Conservation (phyloP, 2,888 invertebrate species). For the Falcaria lacertinaria region DNA sequence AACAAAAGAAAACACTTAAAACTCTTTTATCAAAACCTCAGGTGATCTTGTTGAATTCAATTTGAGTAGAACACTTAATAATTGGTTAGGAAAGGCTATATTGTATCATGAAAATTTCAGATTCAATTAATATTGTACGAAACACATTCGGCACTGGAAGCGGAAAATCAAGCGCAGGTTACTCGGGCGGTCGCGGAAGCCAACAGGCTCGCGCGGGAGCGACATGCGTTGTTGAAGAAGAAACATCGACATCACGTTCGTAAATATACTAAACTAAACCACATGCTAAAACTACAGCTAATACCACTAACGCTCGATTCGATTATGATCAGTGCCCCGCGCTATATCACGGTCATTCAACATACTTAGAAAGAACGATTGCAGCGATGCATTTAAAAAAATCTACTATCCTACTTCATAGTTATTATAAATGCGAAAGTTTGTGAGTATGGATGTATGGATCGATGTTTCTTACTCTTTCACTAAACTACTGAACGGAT, state of each 20-base stretch:
- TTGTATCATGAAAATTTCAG: slow-evolving; percentile 41
- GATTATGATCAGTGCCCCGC: too few species aligned
- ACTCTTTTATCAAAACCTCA: slow-evolving; percentile 89
- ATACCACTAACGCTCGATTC: too few species aligned
- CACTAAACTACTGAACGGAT: too few species aligned
- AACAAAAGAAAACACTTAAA: slow-evolving; percentile 86
- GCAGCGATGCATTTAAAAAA: too few species aligned
- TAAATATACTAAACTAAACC: too few species aligned
- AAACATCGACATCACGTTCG: slow-evolving; percentile 46
- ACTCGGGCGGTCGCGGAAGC: slow-evolving; percentile 83
- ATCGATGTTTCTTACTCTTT: too few species aligned
- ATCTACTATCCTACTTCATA: too few species aligned
- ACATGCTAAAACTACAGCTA: too few species aligned
- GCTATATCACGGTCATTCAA: too few species aligned
- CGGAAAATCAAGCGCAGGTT: slow-evolving; percentile 88
- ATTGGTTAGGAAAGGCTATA: not conserved
- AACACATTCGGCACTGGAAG: slow-evolving; percentile 87
- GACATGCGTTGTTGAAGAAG: slow-evolving; percentile 78
- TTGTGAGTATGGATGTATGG: too few species aligned
- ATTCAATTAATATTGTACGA: slow-evolving; percentile 90
- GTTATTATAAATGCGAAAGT: too few species aligned
- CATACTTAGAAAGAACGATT: too few species aligned
- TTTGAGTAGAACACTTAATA: not conserved
- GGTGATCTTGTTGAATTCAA: slow-evolving; percentile 51
- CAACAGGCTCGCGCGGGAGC: slow-evolving; percentile 84